Evolutionary conservation across 2,888 invertebrate genomes (phyloP), one percentile per base, ranked within the genome.

Genomic region (Drosophila emarginata): DNA sequence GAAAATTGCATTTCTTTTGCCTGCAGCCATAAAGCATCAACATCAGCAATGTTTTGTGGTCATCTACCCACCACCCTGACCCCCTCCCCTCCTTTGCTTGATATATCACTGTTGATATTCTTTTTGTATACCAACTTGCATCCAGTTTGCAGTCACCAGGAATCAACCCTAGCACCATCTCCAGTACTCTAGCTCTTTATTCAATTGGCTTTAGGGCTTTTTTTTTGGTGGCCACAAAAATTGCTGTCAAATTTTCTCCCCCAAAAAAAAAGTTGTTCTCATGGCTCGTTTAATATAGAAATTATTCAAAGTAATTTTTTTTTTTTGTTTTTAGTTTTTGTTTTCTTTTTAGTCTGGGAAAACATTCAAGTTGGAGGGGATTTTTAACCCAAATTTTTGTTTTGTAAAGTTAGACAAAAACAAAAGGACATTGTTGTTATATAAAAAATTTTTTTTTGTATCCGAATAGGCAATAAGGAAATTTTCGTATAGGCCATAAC

Each of bases 101-200:
- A 87, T 89, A 88, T 87, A 89, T 89, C 89, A 87, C 78, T 78
- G 79, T 71, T 77, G 87, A 85, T 83, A 82, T 85, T 77, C 76
- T 76, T 70, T 70, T 76, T 61, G 32, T n/a, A 26, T 61, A 64
- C 57, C 66, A 72, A 64, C 56, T 63, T 45, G 28, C 45, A 28
- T 45, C 39, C 39, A 37, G 50, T 32, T 32, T 32, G 2, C 1
- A 32, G 32, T 9, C 26, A 26, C 4, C 26, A 26, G 26, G 4
- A 23, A 5, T 26, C 26, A 26, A 26, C 76, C 79, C 76, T 78
- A 81, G 15, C 40, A 78, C 79, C 81, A 62, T 72, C 26, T 26
- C 26, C 12, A 14, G 15, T 26, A n/a, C n/a, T 23, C 36, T 2
- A 45, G 15, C 50, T 51, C 23, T 56, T 12, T 15, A 39, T 37